Evolutionary conservation across 2,888 invertebrate genomes (phyloP), one percentile per base, ranked within the genome.

Genomic region (Hirtodrosophila trivittata): DNA sequence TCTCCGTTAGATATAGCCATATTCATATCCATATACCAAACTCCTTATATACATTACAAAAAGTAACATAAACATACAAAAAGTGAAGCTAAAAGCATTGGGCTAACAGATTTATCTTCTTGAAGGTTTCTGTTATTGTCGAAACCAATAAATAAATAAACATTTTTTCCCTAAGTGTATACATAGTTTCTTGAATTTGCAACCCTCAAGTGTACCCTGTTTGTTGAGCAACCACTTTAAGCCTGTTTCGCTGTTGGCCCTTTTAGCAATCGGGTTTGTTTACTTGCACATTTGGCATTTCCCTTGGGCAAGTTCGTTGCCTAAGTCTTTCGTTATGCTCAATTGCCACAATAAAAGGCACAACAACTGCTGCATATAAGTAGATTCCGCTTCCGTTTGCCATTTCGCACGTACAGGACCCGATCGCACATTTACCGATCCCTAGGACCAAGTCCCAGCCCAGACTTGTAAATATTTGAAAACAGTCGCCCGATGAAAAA

Each of bases 341-440:
- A 49, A 59, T 57, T 16, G 45, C 37, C 54, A 51, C 54, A 56
- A 56, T 49, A 46, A 62, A 51, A 47, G 49, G 37, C 9, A 30
- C 10, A 14, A 28, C 47, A 56, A 51, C 46, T n/a, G 18, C 46
- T 30, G 42, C 12, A 49, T 45, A 56, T 77, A 37, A 77, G 66
- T 46, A 70, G 51, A 63, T 43, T 46, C 45, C 37, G 75, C 78
- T 75, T 75, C 75, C 75, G 75, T 59, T 75, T 74, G 56, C 35
- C 63, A 59, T 77, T 77, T 77, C 75, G 70, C 75, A 77, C 71
- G 47, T 76, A 21, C 38, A 67, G 42, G 43, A 67, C 43, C 58
- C 33, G 14, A 3, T 62, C 37, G 14, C 64, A 47, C 43, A 39
- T 21, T 9, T 46, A n/a, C 21, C 9, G 32, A 35, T 9, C 14